Evolutionary conservation across 2,888 invertebrate species (phyloP).

Genomic region (Drosophila neonasuta): DNA sequence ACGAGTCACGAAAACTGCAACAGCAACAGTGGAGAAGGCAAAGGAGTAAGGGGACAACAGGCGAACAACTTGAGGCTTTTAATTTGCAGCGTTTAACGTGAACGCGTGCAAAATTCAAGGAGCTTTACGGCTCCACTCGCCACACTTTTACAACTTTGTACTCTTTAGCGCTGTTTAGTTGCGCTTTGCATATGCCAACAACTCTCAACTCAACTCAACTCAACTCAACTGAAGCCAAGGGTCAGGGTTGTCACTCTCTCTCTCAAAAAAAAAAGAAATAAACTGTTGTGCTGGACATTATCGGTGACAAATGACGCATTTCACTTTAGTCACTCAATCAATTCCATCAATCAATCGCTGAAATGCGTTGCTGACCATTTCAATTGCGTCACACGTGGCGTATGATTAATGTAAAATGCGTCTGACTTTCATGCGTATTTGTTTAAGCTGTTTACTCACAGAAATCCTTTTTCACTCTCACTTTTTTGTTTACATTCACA

Average conservation of each 20-base stretch:
- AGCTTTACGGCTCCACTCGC: neutral
- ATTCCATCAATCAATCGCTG: slow-evolving; percentile 38
- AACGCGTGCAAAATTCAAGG: slow-evolving; percentile 59
- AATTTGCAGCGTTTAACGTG: slow-evolving; percentile 68
- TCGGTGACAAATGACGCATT: slow-evolving; percentile 46
- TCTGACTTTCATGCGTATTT: too few species aligned
- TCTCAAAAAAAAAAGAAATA: neutral
- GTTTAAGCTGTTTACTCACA: too few species aligned
- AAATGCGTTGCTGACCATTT: slow-evolving; percentile 14
- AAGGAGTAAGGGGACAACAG: neutral
- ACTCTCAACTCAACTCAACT: neutral
- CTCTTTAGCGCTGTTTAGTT: slow-evolving; percentile 73
- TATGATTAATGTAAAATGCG: slow-evolving; percentile 45
- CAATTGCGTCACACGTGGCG: slow-evolving; percentile 32
- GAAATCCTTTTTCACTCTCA: too few species aligned
- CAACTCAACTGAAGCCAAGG: neutral
- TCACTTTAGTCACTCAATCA: slow-evolving; percentile 30
- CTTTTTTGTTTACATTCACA: too few species aligned
- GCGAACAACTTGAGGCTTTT: slow-evolving; percentile 29
- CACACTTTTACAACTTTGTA: slow-evolving; percentile 59
- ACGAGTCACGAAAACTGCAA: slow-evolving; percentile 60
- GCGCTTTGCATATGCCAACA: slow-evolving; percentile 60
- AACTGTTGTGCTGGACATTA: slow-evolving; percentile 6
- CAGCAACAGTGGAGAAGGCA: neutral
- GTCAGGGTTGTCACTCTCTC: slow-evolving; percentile 22